phyloP scores from a whole-genome alignment of 2,888 invertebrate species.

The Cephus runcator region DNA sequence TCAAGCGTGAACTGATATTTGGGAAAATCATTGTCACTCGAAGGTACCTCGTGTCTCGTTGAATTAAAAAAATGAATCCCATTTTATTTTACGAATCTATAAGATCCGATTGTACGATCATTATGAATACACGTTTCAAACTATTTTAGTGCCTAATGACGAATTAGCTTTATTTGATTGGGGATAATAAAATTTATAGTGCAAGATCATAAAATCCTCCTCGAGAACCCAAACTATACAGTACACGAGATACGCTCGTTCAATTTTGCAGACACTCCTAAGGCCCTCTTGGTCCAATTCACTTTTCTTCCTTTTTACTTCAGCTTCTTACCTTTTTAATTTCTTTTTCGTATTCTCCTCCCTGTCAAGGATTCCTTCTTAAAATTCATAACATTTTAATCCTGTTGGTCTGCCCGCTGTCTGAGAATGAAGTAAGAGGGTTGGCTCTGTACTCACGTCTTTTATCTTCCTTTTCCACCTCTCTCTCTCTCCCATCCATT shows the following conservation, averaged over 20 bases:
- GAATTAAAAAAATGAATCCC: background rate
- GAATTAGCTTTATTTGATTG: background rate
- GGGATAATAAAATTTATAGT: background rate
- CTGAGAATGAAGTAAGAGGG: background rate
- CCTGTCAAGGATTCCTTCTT: constrained; percentile 5
- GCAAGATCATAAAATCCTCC: background rate
- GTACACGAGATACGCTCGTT: background rate
- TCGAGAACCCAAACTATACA: background rate
- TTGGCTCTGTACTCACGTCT: background rate
- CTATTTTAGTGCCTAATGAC: background rate
- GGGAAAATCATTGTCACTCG: background rate
- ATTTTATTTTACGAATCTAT: background rate
- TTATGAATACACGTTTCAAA: background rate
- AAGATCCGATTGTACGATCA: background rate
- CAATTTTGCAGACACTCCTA: background rate
- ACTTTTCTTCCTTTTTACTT: background rate
- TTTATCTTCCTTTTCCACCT: background rate
- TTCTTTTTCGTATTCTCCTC: background rate
- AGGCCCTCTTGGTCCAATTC: background rate
- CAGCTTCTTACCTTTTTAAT: background rate
- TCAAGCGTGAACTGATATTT: background rate
- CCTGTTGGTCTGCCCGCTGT: constrained; percentile 4
- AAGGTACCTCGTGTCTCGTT: background rate
- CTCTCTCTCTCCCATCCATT: background rate
- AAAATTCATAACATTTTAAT: constrained; percentile 21